A percentile compares a stretch with the other conserved stretches of the same genome.
These are phyloP conservation scores for Acromyrmex charruanus DNA, from an alignment of 1,140 invertebrate genomes.

Conservation along the genomic window DNA sequence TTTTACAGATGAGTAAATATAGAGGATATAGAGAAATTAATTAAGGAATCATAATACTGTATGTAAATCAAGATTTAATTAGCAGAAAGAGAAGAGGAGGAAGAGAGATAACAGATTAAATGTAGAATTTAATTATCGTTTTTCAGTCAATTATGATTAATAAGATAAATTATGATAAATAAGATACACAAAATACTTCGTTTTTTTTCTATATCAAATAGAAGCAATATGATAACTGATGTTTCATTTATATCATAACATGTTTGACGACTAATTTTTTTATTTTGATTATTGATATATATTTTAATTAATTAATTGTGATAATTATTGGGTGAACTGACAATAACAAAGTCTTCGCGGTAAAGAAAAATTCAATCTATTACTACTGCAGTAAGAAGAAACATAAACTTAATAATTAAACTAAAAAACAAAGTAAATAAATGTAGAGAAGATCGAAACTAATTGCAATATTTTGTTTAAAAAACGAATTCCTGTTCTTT, in stretches of 20 bases:
- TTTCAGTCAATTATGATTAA: constrained; percentile 4
- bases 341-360: neutral
- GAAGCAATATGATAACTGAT: neutral
- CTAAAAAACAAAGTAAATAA: constrained; percentile 20
- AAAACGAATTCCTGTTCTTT: too few relatives aligned
- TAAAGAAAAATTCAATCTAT: constrained; percentile 12
- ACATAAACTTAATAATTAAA: neutral
- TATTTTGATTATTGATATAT: neutral
- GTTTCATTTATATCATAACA: neutral
- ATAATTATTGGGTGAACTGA: neutral
- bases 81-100: neutral
- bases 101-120: neutral
- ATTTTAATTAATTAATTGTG: neutral
- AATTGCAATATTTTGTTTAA: too few relatives aligned
- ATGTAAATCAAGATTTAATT: constrained; percentile 23
- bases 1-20: neutral
- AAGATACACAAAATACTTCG: too few relatives aligned
- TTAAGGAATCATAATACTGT: constrained; percentile 36
- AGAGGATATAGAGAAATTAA: constrained; percentile 43
- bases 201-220: neutral
- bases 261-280: constrained; percentile 13
- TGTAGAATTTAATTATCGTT: constrained; percentile 15
- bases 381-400: neutral
- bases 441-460: neutral
- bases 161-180: neutral